phyloP scores from a whole-genome alignment of 2,888 invertebrate genomes.

The Ceraclea dissimilis region DNA sequence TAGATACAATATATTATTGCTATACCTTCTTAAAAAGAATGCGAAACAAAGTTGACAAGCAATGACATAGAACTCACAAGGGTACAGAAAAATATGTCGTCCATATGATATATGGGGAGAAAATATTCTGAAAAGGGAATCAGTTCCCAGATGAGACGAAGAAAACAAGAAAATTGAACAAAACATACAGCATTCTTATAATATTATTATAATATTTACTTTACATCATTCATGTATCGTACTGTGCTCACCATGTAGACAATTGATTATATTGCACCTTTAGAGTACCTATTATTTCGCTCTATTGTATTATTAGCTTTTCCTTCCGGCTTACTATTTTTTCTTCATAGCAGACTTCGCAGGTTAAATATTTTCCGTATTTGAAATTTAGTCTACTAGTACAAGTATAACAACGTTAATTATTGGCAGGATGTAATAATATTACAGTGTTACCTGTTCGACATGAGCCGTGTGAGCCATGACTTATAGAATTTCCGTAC shows the following conservation, averaged over 20 bases:
- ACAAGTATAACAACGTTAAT: not conserved
- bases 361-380: no score
- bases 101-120: not conserved
- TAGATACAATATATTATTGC: not conserved
- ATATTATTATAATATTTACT: no score
- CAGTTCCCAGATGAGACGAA: not conserved
- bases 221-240: no score
- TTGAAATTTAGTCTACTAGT: no score
- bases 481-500: no score
- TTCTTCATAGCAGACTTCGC: no score
- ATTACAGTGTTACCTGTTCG: no score
- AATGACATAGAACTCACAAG: conserved; percentile 7
- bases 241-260: no score
- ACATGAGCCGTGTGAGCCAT: no score
- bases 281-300: no score
- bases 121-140: conserved; percentile 1
- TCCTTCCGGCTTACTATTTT: no score
- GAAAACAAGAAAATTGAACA: not conserved
- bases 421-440: not conserved
- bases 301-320: not conserved
- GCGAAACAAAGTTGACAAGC: conserved; percentile 10
- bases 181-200: not conserved
- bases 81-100: conserved; percentile 10
- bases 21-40: not conserved
- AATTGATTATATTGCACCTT: no score